These are phyloP conservation scores for Pterocles gutturalis DNA, from an alignment of 2,113 vertebrate species.

Conservation along the genomic window DNA sequence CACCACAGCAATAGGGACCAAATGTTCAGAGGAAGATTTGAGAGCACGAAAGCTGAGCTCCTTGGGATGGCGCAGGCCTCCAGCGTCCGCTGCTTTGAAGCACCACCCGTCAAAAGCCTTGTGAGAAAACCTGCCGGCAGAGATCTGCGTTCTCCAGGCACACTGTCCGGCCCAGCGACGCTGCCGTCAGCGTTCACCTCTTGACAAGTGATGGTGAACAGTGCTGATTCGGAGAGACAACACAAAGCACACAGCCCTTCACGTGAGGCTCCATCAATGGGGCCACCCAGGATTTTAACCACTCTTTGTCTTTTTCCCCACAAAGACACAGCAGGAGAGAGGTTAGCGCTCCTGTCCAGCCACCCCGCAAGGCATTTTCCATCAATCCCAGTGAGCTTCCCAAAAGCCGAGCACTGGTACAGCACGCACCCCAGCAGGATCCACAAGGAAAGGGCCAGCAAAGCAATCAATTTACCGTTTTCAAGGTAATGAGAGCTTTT, in stretches of 20 bases:
- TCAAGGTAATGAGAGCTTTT: neutral
- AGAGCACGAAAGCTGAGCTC: neutral
- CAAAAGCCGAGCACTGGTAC: neutral
- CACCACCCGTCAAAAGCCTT: neutral
- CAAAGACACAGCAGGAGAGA: neutral
- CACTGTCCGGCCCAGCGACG: neutral
- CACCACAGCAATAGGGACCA: neutral
- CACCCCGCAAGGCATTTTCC: neutral
- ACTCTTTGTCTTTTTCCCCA: neutral
- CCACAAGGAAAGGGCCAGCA: neutral
- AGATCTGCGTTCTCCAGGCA: neutral
- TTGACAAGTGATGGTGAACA: conserved; percentile 20
- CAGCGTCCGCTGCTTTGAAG: neutral
- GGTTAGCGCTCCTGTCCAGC: neutral
- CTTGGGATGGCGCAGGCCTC: neutral
- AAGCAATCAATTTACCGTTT: neutral
- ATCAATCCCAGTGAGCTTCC: neutral
- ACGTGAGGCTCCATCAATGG: neutral
- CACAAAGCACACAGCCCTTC: neutral
- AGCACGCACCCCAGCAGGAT: neutral
- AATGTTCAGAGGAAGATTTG: neutral
- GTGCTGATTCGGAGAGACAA: neutral
- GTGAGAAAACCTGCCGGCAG: neutral
- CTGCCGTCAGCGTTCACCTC: neutral
- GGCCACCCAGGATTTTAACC: conserved; percentile 22